Percentiles rank a stretch among this genome's conserved stretches.
Evolutionary conservation across 2,797 vertebrate genomes (phyloP).

Genomic region (Anguilla anguilla): DNA sequence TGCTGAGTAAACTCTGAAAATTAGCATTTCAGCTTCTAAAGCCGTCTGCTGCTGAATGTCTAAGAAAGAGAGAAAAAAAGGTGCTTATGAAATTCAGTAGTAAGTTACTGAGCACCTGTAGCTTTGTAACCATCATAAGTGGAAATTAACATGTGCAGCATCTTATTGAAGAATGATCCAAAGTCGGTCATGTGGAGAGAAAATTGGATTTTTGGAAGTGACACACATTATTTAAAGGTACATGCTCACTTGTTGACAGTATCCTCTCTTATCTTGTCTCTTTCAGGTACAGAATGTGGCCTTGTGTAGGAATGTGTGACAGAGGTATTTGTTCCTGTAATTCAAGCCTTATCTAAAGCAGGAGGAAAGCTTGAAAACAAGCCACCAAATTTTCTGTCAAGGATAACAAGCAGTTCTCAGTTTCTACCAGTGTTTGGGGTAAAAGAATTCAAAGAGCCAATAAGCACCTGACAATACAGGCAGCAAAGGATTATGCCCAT

Average conservation of each 20-base stretch:
- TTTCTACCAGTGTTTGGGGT: neutral
- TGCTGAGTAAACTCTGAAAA: neutral
- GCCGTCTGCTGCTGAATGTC: neutral
- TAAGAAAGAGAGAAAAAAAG: neutral
- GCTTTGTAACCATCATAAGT: neutral
- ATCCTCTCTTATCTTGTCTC: neutral
- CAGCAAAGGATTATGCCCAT: conserved; percentile 45
- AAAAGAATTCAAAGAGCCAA: neutral
- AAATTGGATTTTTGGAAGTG: too few species aligned
- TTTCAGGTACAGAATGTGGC: conserved; percentile 49
- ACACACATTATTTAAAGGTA: neutral
- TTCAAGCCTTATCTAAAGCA: conserved; percentile 8
- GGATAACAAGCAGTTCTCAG: neutral
- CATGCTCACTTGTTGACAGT: neutral
- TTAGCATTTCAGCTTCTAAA: neutral
- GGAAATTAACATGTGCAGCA: too few species aligned
- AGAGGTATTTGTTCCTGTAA: conserved; percentile 28
- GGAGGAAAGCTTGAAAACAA: neutral
- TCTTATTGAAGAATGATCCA: neutral
- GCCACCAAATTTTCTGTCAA: neutral
- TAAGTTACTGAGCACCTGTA: neutral
- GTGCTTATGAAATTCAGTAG: neutral
- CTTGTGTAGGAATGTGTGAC: conserved; percentile 29
- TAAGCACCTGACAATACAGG: conserved; percentile 2
- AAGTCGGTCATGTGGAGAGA: neutral